Conservation (phyloP, 2,113 vertebrate species). For the Gymnorhina tibicen region DNA sequence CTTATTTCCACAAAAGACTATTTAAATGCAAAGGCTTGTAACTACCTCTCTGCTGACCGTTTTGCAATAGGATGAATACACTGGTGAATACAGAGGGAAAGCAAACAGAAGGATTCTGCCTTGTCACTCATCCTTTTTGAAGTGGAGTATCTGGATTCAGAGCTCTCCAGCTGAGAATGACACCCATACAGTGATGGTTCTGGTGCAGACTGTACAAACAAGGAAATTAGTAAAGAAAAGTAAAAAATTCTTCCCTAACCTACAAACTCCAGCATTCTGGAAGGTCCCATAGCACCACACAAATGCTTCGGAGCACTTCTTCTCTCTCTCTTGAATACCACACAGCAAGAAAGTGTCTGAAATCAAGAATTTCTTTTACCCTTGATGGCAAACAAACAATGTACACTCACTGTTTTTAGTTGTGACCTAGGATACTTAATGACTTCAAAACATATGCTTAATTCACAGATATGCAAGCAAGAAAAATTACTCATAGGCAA, state of each 20-base stretch:
- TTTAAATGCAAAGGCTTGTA: background rate
- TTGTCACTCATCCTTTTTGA: background rate
- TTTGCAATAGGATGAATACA: background rate
- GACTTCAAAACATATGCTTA: constrained; percentile 5
- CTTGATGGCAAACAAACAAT: constrained; percentile 6
- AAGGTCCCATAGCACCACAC: rapidly evolving
- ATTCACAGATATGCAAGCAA: constrained; percentile 27
- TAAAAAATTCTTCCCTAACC: background rate
- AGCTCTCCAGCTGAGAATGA: background rate
- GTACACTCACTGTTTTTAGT: constrained; percentile 3
- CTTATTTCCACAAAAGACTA: background rate
- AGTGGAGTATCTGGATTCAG: background rate
- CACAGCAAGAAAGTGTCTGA: background rate
- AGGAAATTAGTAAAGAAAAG: background rate
- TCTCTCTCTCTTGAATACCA: background rate
- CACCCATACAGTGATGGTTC: background rate
- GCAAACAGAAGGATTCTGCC: background rate
- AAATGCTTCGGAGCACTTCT: background rate
- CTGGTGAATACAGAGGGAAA: background rate
- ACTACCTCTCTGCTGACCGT: background rate
- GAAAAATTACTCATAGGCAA: constrained; percentile 29
- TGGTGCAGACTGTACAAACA: background rate
- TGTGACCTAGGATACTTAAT: background rate
- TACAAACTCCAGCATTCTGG: background rate
- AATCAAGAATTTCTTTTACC: background rate